Evolutionary conservation across 2,888 invertebrate genomes (phyloP).

Genomic region (Dasysyrphus albostriatus): DNA sequence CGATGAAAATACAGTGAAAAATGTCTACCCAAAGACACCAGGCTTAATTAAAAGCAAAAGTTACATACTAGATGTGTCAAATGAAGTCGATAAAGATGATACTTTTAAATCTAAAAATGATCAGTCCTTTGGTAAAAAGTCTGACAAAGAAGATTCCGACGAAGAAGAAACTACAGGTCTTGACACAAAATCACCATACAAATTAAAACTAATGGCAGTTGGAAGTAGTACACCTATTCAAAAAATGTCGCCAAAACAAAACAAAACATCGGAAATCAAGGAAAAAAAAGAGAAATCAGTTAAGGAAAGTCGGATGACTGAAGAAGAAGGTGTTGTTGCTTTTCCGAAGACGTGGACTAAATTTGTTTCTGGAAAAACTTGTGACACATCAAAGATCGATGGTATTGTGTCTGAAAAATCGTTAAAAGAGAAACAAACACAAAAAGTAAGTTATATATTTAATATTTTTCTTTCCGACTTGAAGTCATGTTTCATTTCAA

Average conservation of each 20-base stretch:
- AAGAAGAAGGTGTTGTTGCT: conserved; percentile 86
- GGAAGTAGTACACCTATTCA: conserved; percentile 63
- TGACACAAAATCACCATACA: conserved; percentile 61
- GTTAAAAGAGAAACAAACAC: conserved; percentile 15
- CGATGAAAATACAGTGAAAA: conserved; percentile 73
- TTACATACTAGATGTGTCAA: conserved; percentile 66
- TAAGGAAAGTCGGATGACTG: conserved; percentile 81
- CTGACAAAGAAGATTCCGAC: conserved; percentile 4
- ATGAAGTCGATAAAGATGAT: conserved; percentile 48
- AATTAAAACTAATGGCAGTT: conserved; percentile 49
- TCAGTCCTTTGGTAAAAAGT: conserved; percentile 7
- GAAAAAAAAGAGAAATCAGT: conserved; percentile 5
- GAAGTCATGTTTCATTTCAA: too few relatives aligned
- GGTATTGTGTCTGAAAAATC: conserved; percentile 51
- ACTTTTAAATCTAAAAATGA: conserved; percentile 26
- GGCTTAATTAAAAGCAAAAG: conserved; percentile 75
- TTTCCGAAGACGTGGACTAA: conserved; percentile 77
- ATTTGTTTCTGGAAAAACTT: conserved; percentile 70
- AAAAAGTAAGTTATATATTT: conserved; percentile 22
- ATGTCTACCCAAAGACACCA: conserved; percentile 79
- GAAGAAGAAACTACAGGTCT: conserved; percentile 36
- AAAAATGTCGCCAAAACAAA: conserved; percentile 39
- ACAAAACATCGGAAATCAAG: not conserved
- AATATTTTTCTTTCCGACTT: too few relatives aligned
- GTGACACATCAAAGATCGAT: conserved; percentile 75